Evolutionary conservation across 92 coral and sea anemone genomes (phyloP).

Genomic region (Palythoa caribaeorum): DNA sequence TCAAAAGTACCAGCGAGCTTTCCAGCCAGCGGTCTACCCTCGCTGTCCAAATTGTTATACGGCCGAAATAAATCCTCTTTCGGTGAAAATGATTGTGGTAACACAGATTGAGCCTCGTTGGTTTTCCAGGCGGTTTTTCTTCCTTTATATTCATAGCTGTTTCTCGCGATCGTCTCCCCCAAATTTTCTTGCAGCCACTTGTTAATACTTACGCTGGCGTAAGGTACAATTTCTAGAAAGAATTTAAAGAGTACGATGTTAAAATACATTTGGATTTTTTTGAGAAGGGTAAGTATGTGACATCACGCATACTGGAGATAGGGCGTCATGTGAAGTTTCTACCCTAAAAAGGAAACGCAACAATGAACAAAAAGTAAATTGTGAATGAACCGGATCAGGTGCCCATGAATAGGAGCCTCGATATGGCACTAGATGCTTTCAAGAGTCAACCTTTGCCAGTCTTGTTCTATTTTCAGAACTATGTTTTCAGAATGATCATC

Average conservation of each 20-base stretch:
- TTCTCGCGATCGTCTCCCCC: neutral
- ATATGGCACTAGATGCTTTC: too few relatives aligned
- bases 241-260: neutral
- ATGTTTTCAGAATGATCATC: neutral
- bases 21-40: conserved; percentile 7
- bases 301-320: neutral
- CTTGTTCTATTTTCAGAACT: too few relatives aligned
- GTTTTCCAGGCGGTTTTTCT: neutral
- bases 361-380: too few relatives aligned
- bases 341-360: too few relatives aligned
- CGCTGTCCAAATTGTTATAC: neutral
- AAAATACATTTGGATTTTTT: neutral
- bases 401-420: too few relatives aligned
- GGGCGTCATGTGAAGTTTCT: neutral
- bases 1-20: neutral
- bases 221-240: neutral
- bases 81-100: neutral
- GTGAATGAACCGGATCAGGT: neutral
- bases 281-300: neutral
- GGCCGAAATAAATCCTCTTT: neutral
- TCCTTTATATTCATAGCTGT: neutral
- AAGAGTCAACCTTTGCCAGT: too few relatives aligned
- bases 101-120: neutral
- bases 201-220: conserved; percentile 8
- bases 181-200: conserved; percentile 18